Evolutionary conservation across 2,888 invertebrate genomes (phyloP), one percentile per base, ranked within the genome.

Genomic region (Clunio marinus): DNA sequence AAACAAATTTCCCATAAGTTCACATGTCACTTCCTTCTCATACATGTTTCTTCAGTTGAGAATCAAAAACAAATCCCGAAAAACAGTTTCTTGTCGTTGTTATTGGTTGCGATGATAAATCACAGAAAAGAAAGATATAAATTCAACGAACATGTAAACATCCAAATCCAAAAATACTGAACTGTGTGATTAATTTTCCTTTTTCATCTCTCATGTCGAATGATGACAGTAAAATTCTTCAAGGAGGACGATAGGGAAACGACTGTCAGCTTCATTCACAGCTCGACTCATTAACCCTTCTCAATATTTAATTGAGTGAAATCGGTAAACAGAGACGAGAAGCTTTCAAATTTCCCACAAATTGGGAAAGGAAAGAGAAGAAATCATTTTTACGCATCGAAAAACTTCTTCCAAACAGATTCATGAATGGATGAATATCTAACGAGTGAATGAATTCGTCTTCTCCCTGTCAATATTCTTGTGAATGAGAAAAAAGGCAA

Each of bases 231-330:
- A 22, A 10, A 41, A 51, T 51, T 22, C 20, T 51, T 51, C 51
- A 51, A 51, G 22, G 41, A 15, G 41, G n/a, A 10, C 41, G 41
- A 15, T 13, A n/a, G 22, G 20, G 13, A 22, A 22, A 17, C 51
- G 22, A 51, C 51, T 51, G 51, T 51, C 51, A 51, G 5, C 10
- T 51, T 51, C 51, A 51, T 17, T 51, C 51, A 51, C 51, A 51
- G 17, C 22, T 22, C 51, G 22, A 22, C 17, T 51, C 22, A n/a
- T n/a, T n/a, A n/a, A n/a, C n/a, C n/a, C n/a, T n/a, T n/a, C n/a
- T n/a, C n/a, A n/a, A n/a, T n/a, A n/a, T n/a, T 22, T 51, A 51
- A 51, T 51, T 51, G 51, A 51, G 20, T 8, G 20, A 22, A 32
- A 5, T 8, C 35, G 35, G 13, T 8, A 32, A 32, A 32, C 35